Evolutionary conservation across 1,140 invertebrate species (phyloP), one percentile per base, ranked within the genome.

Genomic region (Drosophila mayri): DNA sequence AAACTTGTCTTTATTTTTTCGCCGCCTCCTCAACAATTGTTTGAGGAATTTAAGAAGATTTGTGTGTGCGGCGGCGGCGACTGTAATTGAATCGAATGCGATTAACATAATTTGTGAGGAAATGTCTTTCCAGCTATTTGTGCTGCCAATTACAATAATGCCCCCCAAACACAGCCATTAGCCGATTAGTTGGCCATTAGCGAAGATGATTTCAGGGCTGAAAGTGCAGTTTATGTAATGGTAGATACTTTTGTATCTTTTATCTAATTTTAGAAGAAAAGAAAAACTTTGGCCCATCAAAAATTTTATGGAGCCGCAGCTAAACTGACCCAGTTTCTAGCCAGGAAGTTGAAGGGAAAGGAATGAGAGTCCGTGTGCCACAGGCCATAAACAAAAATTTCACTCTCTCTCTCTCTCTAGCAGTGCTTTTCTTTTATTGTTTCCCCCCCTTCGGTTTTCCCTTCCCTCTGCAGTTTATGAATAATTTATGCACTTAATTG

Each of bases 401-500:
- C 38, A 37, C 41, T 58, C 66, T 47, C 41, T 30, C 37, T n/a
- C n/a, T n/a, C n/a, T n/a, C n/a, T n/a, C n/a, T n/a, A n/a, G n/a
- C 22, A 3, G 22, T 22, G 18, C 37, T 35, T 61, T 66, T 59
- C 54, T 52, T 41, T 41, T 28, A 32, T 12, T 20, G 47, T 32
- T 50, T 11, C 35, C 32, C 20, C 5, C n/a, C 25, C 28, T 2
- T 4, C 0, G 14, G 16, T 32, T 68, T 41, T 73, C n/a, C 50
- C 18, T 37, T 49, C 16, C 60, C 4, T 25, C 28, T 68, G 68
- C 54, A 49, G 80, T 87, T 77, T 88, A 90, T 88, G 77, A 80
- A 88, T 90, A 88, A 88, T 84, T 90, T 90, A 88, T 88, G 86
- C 78, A 88, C 78, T 90, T 85, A 79, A 88, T 81, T 87, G 77